Evolutionary conservation across 1,140 invertebrate species (phyloP).

Genomic region (Drosophila repletoides): DNA sequence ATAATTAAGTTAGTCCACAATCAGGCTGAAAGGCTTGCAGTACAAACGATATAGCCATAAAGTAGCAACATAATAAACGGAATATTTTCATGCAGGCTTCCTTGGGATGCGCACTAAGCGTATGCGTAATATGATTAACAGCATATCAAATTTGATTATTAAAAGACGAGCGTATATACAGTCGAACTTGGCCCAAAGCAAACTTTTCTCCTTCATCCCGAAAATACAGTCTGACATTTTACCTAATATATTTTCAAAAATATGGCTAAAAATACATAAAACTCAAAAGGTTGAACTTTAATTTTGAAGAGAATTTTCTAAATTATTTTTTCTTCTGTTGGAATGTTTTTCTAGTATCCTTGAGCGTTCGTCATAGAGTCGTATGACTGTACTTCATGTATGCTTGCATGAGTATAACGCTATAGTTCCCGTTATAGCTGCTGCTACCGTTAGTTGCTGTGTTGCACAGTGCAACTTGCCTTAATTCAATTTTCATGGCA

Average conservation of each 20-base stretch:
- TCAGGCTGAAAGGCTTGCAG: constrained; percentile 24
- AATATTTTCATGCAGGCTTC: constrained; percentile 55
- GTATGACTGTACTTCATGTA: background rate
- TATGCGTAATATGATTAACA: constrained; percentile 78
- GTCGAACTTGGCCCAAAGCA: background rate
- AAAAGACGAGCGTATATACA: constrained; percentile 5
- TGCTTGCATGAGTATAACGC: too few species aligned
- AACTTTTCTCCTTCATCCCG: too few species aligned
- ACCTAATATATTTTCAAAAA: background rate
- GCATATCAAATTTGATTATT: constrained; percentile 69
- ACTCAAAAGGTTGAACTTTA: too few species aligned
- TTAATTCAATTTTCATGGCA: constrained; percentile 67
- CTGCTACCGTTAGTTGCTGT: constrained; percentile 3
- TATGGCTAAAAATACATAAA: background rate
- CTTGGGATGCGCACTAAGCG: constrained; percentile 45
- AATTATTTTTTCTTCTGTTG: background rate
- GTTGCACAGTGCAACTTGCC: constrained; percentile 37
- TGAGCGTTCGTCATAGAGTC: background rate
- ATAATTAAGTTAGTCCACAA: constrained; percentile 75
- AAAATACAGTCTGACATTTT: too few species aligned
- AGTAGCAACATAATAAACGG: constrained; percentile 19
- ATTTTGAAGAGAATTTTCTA: too few species aligned
- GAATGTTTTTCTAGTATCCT: background rate
- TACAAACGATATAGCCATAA: constrained; percentile 7
- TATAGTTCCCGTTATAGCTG: constrained; percentile 2